These are phyloP conservation scores for Leucania comma DNA, from an alignment of 2,888 invertebrate species.

Conservation along the genomic window DNA sequence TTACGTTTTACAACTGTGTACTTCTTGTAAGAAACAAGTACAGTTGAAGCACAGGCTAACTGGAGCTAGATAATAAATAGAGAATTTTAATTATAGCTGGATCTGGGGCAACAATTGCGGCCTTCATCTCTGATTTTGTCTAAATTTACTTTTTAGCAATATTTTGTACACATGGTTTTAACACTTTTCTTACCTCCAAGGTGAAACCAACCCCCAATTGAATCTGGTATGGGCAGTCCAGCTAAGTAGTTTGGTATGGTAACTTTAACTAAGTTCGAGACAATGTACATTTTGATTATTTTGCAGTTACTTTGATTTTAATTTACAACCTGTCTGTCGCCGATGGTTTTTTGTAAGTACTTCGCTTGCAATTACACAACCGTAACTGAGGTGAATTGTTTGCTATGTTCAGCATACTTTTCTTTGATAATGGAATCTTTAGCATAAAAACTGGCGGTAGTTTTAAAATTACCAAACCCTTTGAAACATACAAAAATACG, in stretches of 20 bases:
- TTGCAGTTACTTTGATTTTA: constrained; percentile 12
- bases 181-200: constrained; percentile 92
- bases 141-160: neutral
- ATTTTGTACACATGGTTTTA: constrained; percentile 44
- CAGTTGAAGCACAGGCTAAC: constrained; percentile 17
- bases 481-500: neutral
- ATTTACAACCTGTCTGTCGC: neutral
- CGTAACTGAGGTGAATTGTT: neutral
- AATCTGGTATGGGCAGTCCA: constrained; percentile 95
- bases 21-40: constrained; percentile 32
- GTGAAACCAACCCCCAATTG: constrained; percentile 96
- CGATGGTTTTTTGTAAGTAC: neutral
- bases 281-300: constrained; percentile 92
- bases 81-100: neutral
- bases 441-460: constrained; percentile 36
- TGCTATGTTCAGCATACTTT: constrained; percentile 32
- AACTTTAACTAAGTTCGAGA: constrained; percentile 94
- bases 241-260: constrained; percentile 96
- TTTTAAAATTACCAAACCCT: constrained; percentile 14
- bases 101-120: constrained; percentile 1
- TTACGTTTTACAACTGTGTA: constrained; percentile 28
- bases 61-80: constrained; percentile 1
- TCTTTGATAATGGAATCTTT: constrained; percentile 11
- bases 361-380: constrained; percentile 35
- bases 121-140: neutral